These are phyloP conservation scores for Cricetomys ansorgei DNA, from an alignment of 2,113 vertebrate genomes.

Conservation along the genomic window DNA sequence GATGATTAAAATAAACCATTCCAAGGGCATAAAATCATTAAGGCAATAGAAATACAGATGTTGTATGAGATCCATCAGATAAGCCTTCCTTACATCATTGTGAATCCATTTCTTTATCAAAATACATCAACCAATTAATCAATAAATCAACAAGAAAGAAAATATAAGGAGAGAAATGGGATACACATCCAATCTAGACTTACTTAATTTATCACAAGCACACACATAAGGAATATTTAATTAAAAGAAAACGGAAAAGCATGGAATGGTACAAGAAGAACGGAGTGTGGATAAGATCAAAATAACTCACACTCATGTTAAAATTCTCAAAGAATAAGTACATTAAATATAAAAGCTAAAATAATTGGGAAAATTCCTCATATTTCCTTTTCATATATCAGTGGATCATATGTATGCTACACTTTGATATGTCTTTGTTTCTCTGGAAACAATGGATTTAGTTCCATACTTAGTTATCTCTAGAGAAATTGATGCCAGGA, in stretches of 20 bases:
- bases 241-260: not conserved
- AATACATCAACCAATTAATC: not conserved
- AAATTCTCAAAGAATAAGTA: not conserved
- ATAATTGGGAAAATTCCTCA: not conserved
- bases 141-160: not conserved
- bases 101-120: not conserved
- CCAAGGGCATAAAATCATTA: conserved; percentile 47
- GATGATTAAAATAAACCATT: conserved; percentile 45
- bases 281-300: not conserved
- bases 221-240: not conserved
- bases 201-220: not conserved
- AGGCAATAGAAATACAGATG: not conserved
- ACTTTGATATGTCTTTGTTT: not conserved
- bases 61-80: not conserved
- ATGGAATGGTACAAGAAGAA: no score
- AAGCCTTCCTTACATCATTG: conserved; percentile 26
- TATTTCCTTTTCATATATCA: not conserved
- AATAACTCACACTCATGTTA: not conserved
- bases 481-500: not conserved
- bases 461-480: not conserved
- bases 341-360: not conserved
- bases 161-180: not conserved
- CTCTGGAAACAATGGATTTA: not conserved
- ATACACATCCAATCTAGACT: not conserved
- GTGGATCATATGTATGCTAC: fast-evolving